A percentile compares a stretch with the other conserved stretches of the same genome.
These are phyloP conservation scores for Hylyphantes graminicola DNA, from an alignment of 1,140 invertebrate species.

Conservation along the genomic window DNA sequence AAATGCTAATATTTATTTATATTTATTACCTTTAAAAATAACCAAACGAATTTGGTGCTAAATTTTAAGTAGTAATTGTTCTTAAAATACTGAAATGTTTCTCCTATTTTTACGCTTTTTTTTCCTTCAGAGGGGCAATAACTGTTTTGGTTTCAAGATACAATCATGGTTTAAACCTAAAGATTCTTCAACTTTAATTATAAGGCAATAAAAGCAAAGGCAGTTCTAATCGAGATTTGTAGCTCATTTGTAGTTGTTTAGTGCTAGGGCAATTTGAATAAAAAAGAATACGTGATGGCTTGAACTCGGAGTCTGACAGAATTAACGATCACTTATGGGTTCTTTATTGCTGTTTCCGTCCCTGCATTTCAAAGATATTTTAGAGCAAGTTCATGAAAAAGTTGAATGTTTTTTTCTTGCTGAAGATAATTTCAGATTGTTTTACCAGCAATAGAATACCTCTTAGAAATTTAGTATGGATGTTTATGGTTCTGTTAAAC, in stretches of 20 bases:
- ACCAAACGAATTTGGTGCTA: background rate
- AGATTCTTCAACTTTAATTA: conserved; percentile 20
- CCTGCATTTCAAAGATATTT: too few relatives aligned
- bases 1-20: conserved; percentile 40
- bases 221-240: conserved; percentile 26
- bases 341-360: too few relatives aligned
- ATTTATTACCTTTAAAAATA: conserved; percentile 27
- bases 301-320: too few relatives aligned
- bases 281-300: too few relatives aligned
- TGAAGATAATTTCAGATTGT: too few relatives aligned
- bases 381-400: too few relatives aligned
- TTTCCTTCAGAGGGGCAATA: conserved; percentile 5
- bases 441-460: too few relatives aligned
- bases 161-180: background rate
- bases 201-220: conserved; percentile 18
- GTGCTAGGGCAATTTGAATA: conserved; percentile 20
- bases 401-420: too few relatives aligned
- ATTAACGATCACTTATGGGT: too few relatives aligned
- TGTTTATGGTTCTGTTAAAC: too few relatives aligned
- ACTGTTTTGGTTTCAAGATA: conserved; percentile 28
- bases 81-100: background rate
- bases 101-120: background rate
- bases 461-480: too few relatives aligned
- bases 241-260: conserved; percentile 28
- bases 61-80: conserved; percentile 8